Base-by-base conservation (phyloP, 2,113 vertebrate genomes). In the Pelecanus crispus region DNA sequence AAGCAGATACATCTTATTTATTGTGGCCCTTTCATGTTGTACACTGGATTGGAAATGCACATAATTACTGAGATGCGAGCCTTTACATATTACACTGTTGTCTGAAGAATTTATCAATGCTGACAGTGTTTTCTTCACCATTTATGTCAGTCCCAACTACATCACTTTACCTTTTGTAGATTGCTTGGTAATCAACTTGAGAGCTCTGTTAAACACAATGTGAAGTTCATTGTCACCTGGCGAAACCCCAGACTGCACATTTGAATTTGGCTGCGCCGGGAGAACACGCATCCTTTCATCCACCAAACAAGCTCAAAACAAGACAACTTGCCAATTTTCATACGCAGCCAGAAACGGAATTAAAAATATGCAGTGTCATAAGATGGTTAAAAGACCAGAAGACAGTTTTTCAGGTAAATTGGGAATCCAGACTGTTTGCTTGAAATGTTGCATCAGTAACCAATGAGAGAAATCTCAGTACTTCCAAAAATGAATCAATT, bases 221-320 rank as follows among this genome's bases (percentile, higher is more conserved):
- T 50, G 50, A 75, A 88, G 86, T 95, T 96, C 78, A 59, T 74
- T 87, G 53, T 88, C 50, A 25, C 77, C 82, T 97, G 97, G 96
- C 73, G 10, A 56, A 86, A 95, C 26, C 87, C 88, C 97, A 97
- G 83, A 49, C 17, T 72, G 49, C 55, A 68, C 55, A 79, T 95
- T 95, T 94, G 95, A 86, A 86, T 88, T 89, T 94, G 81, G 61
- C 88, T 84, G 28, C 77, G 73, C 71, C 90, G 58, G 72, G 65
- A 95, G 70, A 88, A 45, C 6, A 58, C 29, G 6, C 53, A 20
- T 58, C 29, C 28, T 81, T 90, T 86, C 1, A 1, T n/a, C 68
- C 87, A 59, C 92, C 83, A 90, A 71, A 36, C 31, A 56, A 34
- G 44, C 52, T 66, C 61, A 61, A 29, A 59, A 67, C 61, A 47